A percentile compares a stretch with the other conserved stretches of the same genome.
Conservation (phyloP, 2,888 invertebrate genomes). For the Drosophila pseudotalamancana region DNA sequence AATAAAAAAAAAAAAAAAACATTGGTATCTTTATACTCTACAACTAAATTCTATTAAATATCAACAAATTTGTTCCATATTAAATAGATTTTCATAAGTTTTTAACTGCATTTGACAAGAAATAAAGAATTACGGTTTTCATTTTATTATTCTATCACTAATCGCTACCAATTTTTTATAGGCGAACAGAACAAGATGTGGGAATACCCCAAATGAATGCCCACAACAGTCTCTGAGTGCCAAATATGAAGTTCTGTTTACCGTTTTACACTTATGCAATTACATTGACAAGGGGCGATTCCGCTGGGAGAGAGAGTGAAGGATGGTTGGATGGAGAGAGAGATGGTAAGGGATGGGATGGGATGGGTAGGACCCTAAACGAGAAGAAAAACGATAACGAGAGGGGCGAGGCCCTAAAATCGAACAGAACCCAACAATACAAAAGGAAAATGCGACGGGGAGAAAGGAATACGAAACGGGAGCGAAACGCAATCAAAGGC, state of each 20-base stretch:
- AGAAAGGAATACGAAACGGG: conserved; percentile 4
- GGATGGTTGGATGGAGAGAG: too few relatives aligned
- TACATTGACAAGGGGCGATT: conserved; percentile 29
- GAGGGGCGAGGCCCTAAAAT: neutral
- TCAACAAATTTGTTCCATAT: too few relatives aligned
- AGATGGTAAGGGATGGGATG: too few relatives aligned
- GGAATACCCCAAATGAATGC: neutral
- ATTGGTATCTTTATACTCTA: too few relatives aligned
- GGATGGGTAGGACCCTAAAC: too few relatives aligned
- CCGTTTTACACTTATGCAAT: conserved; percentile 39
- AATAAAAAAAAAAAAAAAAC: too few relatives aligned
- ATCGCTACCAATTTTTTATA: conserved; percentile 1
- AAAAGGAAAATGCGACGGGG: neutral
- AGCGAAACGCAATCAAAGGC: conserved; percentile 63
- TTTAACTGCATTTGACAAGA: too few relatives aligned
- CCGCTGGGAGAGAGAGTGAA: too few relatives aligned
- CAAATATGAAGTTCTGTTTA: conserved; percentile 16
- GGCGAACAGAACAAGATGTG: neutral
- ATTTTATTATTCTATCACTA: too few relatives aligned
- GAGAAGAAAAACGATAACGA: conserved; percentile 27
- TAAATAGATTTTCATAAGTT: too few relatives aligned
- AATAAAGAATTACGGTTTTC: too few relatives aligned
- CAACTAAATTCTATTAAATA: too few relatives aligned
- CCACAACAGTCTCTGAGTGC: neutral
- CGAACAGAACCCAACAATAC: conserved; percentile 1